Evolutionary conservation across 1,140 invertebrate species (phyloP).

Genomic region (Arctopsyche grandis): DNA sequence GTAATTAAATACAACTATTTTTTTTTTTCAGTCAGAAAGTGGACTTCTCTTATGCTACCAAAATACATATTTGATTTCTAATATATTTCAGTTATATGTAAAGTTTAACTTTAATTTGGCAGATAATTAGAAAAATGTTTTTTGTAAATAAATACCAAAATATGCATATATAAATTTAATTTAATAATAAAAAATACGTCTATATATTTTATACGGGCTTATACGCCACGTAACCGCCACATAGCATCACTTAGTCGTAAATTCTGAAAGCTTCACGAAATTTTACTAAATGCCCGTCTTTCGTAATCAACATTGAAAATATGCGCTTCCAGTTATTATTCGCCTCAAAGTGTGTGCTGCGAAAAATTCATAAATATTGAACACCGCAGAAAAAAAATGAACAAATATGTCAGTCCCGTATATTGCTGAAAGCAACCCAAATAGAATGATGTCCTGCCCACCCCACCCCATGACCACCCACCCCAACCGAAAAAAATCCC

Average conservation of each 20-base stretch:
- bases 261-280: no score
- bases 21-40: no score
- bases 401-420: slow-evolving; percentile 37
- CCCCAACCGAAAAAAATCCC: slow-evolving; percentile 19
- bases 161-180: background rate
- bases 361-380: slow-evolving; percentile 41
- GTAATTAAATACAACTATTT: no score
- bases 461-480: background rate
- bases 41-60: no score
- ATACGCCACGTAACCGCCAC: background rate
- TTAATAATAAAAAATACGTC: background rate
- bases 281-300: no score
- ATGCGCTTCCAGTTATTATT: slow-evolving; percentile 18
- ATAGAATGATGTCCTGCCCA: slow-evolving; percentile 39
- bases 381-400: slow-evolving; percentile 33
- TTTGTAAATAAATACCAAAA: background rate
- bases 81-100: no score
- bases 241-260: no score
- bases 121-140: no score
- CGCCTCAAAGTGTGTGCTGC: slow-evolving; percentile 30
- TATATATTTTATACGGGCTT: background rate
- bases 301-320: slow-evolving; percentile 24
- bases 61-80: no score
- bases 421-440: slow-evolving; percentile 46
- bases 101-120: no score